Evolutionary conservation across 2,888 invertebrate species (phyloP).

Genomic region (Lithophane leautieri): DNA sequence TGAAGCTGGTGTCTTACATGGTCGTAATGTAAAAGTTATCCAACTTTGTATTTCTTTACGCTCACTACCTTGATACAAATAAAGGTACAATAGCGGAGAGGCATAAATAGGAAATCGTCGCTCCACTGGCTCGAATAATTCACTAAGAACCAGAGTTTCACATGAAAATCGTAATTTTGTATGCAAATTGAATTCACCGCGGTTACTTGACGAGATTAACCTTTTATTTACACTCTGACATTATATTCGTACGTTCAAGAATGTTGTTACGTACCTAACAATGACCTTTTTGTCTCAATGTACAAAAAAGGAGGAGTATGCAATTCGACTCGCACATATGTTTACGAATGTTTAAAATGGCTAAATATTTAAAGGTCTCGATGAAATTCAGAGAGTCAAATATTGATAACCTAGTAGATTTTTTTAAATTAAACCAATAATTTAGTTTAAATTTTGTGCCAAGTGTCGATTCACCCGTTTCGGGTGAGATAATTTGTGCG

Average conservation of each 20-base stretch:
- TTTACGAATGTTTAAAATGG: constrained; percentile 27
- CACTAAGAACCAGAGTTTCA: constrained; percentile 85
- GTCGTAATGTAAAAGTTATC: constrained; percentile 71
- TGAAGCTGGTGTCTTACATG: constrained; percentile 43
- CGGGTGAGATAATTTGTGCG: too few species aligned
- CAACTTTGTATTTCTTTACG: constrained; percentile 82
- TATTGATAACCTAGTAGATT: constrained; percentile 1
- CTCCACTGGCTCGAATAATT: constrained; percentile 89
- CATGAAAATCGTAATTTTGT: constrained; percentile 88
- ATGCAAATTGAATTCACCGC: constrained; percentile 85
- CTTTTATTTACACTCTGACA: constrained; percentile 74
- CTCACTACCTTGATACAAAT: constrained; percentile 85
- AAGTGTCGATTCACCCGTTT: too few species aligned
- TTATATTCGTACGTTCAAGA: constrained; percentile 64
- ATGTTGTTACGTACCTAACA: constrained; percentile 58
- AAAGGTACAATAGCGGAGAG: constrained; percentile 84
- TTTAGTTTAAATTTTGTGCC: neutral
- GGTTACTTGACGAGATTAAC: constrained; percentile 75
- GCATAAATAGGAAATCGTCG: constrained; percentile 88
- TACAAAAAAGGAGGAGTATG: constrained; percentile 50
- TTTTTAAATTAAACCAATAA: neutral
- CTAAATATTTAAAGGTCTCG: constrained; percentile 32
- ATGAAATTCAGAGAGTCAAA: neutral
- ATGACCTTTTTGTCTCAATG: constrained; percentile 64
- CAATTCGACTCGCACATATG: constrained; percentile 32